Percentiles rank a stretch among this genome's conserved stretches.
Evolutionary conservation across 1,140 invertebrate species (phyloP).

Genomic region (Diploscapter pachys): DNA sequence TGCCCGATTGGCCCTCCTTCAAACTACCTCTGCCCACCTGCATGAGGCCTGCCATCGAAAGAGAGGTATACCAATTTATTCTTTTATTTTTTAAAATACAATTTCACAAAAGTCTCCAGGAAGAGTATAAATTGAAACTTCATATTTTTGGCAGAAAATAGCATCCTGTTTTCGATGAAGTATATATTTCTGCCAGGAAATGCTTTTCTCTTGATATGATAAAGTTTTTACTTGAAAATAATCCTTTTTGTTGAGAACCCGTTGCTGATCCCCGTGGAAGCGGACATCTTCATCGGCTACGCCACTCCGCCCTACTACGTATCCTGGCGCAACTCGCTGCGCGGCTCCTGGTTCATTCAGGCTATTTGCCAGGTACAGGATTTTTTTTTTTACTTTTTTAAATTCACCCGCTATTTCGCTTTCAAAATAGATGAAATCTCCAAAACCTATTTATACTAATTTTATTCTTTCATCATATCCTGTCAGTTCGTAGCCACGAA

Average conservation of each 20-base stretch:
- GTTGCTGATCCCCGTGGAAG: conserved; percentile 40
- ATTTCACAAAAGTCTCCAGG: not conserved
- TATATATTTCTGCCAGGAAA: not conserved
- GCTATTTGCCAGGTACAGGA: conserved; percentile 66
- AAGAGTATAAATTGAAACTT: not conserved
- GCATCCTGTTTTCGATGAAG: not conserved
- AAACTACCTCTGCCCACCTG: too few relatives aligned
- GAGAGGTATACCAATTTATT: not conserved
- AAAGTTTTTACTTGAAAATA: conserved; percentile 12
- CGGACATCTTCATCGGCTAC: conserved; percentile 69
- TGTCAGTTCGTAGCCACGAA: too few relatives aligned
- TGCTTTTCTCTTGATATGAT: too few relatives aligned
- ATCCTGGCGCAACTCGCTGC: conserved; percentile 67
- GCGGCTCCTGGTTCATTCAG: conserved; percentile 75
- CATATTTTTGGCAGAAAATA: not conserved
- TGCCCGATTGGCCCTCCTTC: too few relatives aligned
- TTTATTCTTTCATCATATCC: too few relatives aligned
- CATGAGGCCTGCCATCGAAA: too few relatives aligned
- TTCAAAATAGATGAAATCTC: too few relatives aligned
- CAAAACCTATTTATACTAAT: too few relatives aligned
- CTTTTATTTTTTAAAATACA: not conserved
- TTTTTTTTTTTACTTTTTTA: not conserved
- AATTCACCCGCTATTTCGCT: too few relatives aligned
- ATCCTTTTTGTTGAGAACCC: conserved; percentile 49
- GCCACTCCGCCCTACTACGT: conserved; percentile 69